Evolutionary conservation across 1,140 invertebrate species (phyloP).

Genomic region (Calycopis cecrops): DNA sequence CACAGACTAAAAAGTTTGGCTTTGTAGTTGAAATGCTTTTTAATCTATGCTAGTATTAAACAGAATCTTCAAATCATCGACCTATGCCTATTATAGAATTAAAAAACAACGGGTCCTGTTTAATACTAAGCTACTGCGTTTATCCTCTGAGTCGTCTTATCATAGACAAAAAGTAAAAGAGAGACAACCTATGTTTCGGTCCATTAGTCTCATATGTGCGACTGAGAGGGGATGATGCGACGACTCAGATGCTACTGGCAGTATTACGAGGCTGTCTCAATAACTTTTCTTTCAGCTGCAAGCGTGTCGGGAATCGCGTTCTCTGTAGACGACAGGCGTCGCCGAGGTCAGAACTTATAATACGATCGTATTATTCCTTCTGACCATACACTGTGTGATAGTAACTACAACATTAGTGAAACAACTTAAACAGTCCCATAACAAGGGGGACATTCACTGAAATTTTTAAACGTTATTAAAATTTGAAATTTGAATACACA

Average conservation of each 20-base stretch:
- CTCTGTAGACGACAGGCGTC: slow-evolving; percentile 31
- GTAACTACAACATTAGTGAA: slow-evolving; percentile 50
- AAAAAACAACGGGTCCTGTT: slow-evolving; percentile 40
- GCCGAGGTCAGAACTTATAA: slow-evolving; percentile 62
- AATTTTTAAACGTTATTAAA: too few relatives aligned
- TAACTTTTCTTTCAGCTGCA: slow-evolving; percentile 63
- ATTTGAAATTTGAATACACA: too few relatives aligned
- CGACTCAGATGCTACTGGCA: background rate
- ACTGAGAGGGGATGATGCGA: background rate
- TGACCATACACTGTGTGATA: slow-evolving; percentile 45
- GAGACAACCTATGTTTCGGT: too few relatives aligned
- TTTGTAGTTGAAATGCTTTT: slow-evolving; percentile 3
- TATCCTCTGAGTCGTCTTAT: slow-evolving; percentile 9
- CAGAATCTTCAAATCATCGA: background rate
- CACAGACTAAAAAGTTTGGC: background rate
- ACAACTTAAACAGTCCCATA: background rate
- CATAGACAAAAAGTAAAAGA: background rate
- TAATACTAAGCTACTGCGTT: slow-evolving; percentile 38
- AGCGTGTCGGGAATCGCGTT: slow-evolving; percentile 33
- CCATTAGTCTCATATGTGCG: too few relatives aligned
- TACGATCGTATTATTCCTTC: slow-evolving; percentile 65
- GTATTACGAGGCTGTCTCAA: slow-evolving; percentile 26
- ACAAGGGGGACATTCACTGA: too few relatives aligned
- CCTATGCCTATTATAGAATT: too few relatives aligned
- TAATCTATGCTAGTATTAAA: background rate